Conservation (phyloP, 2,888 invertebrate genomes). For the Schizaphis graminum region DNA sequence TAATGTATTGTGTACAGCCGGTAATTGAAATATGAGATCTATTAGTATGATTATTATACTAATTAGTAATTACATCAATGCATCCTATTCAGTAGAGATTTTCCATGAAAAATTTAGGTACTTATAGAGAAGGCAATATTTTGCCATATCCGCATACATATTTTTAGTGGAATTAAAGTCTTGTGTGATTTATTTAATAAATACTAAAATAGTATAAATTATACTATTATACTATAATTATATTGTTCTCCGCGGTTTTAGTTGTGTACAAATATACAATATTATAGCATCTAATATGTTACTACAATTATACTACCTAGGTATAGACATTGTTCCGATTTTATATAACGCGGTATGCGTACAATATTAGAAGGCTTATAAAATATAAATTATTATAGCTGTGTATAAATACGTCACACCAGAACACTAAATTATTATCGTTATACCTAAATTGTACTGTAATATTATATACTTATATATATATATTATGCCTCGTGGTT, state of each 20-base stretch:
- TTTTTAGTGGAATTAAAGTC: no score
- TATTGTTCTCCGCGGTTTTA: accelerated
- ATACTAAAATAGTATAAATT: background rate
- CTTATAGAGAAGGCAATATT: background rate
- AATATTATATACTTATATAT: background rate
- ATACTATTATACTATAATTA: no score
- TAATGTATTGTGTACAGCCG: background rate
- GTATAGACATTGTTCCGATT: background rate
- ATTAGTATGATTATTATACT: background rate
- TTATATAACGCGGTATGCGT: background rate
- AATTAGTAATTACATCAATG: background rate
- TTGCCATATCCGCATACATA: background rate
- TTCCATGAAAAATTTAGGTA: background rate
- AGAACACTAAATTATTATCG: background rate
- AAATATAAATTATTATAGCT: background rate
- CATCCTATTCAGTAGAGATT: background rate
- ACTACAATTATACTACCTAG: background rate
- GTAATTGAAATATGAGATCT: background rate
- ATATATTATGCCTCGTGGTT: background rate
- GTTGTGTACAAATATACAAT: background rate
- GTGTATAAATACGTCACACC: background rate
- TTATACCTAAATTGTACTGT: background rate
- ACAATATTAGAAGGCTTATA: background rate
- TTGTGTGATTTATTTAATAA: background rate
- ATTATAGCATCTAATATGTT: background rate